A percentile compares a stretch with the other conserved stretches of the same genome.
Evolutionary conservation across 2,888 invertebrate species (phyloP).

Genomic region (Drosophila parthenogenetica): DNA sequence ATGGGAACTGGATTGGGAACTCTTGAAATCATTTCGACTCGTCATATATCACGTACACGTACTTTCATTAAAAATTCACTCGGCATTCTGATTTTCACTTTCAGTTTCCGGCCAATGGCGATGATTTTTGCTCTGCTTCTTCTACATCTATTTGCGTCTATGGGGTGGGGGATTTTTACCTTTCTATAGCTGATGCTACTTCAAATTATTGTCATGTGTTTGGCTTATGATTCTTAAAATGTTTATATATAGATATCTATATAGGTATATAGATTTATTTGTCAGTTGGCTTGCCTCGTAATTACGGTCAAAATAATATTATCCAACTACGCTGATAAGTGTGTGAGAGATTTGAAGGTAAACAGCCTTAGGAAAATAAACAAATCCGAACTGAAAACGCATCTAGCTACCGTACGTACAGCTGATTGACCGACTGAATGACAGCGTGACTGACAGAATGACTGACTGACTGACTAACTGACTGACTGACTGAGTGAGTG

Average conservation of each 20-base stretch:
- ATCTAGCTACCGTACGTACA: conserved; percentile 39
- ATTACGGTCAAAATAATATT: conserved; percentile 84
- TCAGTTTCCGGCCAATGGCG: conserved; percentile 67
- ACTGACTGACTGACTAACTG: conserved; percentile 13
- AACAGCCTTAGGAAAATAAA: conserved; percentile 79
- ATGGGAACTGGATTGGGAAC: neutral
- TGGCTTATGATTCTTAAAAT: conserved; percentile 36
- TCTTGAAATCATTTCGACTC: conserved; percentile 69
- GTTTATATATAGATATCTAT: conserved; percentile 14
- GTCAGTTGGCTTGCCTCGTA: conserved; percentile 44
- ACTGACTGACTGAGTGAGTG: conserved; percentile 1
- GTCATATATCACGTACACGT: conserved; percentile 77
- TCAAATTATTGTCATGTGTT: conserved; percentile 23
- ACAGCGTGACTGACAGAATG: neutral
- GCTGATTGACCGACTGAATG: conserved; percentile 14
- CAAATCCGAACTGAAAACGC: conserved; percentile 26
- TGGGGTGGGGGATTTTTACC: conserved; percentile 6
- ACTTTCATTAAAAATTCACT: conserved; percentile 69
- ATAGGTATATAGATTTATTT: too few species aligned
- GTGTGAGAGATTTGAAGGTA: conserved; percentile 61
- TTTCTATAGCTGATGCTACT: conserved; percentile 34
- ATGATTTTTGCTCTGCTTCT: neutral
- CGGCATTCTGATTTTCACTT: conserved; percentile 74
- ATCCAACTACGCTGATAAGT: conserved; percentile 56
- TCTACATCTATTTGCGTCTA: neutral